These are phyloP conservation scores for Brachypodius melanocephalos DNA, from an alignment of 2,113 vertebrate species.

Conservation along the genomic window DNA sequence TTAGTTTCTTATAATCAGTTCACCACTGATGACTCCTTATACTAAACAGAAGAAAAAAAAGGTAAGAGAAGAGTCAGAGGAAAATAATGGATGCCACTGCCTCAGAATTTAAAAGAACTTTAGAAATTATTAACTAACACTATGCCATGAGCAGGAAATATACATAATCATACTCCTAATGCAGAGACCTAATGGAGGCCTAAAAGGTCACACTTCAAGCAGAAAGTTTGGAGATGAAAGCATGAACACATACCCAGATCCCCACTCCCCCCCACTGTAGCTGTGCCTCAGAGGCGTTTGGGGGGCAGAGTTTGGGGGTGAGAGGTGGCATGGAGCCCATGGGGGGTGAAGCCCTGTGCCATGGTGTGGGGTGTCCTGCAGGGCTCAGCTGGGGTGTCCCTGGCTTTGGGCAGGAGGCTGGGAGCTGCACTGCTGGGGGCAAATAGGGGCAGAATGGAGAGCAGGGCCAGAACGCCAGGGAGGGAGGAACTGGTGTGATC, in stretches of 20 bases:
- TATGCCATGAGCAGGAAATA: neutral
- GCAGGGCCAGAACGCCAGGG: neutral
- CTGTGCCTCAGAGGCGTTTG: too few species aligned
- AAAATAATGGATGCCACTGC: neutral
- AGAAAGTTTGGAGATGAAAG: neutral
- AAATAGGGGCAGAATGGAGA: neutral
- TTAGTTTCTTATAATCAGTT: constrained; percentile 21
- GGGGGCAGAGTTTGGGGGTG: neutral
- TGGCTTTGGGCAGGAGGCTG: neutral
- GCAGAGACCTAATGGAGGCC: neutral
- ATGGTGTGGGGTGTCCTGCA: accelerated
- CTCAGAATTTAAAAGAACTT: neutral
- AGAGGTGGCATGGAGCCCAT: neutral
- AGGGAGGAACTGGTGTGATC: neutral
- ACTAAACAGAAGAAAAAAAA: neutral
- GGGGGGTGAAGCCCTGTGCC: neutral
- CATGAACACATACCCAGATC: neutral
- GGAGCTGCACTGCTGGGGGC: neutral
- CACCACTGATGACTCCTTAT: neutral
- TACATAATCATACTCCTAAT: neutral
- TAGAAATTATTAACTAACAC: neutral
- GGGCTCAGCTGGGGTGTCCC: neutral
- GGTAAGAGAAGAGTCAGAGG: neutral
- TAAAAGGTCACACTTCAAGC: neutral
- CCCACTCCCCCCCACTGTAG: neutral